Percentiles rank a stretch among this genome's conserved stretches.
phyloP scores from a whole-genome alignment of 35 echinoderm and acorn worm species.

The Anneissia japonica region DNA sequence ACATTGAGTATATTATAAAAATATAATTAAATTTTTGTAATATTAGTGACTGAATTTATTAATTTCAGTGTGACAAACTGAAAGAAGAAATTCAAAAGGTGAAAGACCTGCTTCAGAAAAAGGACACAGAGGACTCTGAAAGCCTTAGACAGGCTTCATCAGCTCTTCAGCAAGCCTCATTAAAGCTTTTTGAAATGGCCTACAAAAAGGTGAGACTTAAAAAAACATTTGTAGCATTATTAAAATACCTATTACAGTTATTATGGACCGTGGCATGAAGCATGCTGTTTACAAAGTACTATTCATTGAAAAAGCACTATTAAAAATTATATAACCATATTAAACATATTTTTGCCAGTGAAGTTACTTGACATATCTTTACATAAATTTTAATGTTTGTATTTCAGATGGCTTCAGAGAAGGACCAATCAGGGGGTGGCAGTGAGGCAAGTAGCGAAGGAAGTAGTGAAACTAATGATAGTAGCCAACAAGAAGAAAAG shows the following conservation, averaged over 20 bases:
- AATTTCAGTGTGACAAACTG: constrained; percentile 58
- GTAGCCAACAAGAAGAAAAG: neutral
- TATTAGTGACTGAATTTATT: neutral
- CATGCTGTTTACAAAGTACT: too few species aligned
- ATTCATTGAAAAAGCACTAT: neutral
- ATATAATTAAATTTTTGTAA: neutral
- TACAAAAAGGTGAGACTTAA: constrained; percentile 95
- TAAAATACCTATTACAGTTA: too few species aligned
- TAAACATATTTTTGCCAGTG: neutral
- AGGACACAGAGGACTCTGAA: constrained; percentile 69
- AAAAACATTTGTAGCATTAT: too few species aligned
- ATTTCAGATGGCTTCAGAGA: constrained; percentile 57
- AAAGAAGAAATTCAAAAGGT: constrained; percentile 86
- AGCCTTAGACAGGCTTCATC: constrained; percentile 70
- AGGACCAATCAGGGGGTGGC: constrained; percentile 25
- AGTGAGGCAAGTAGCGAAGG: neutral
- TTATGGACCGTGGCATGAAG: too few species aligned
- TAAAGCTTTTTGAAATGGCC: constrained; percentile 98
- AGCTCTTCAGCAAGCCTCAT: constrained; percentile 79
- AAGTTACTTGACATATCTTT: neutral
- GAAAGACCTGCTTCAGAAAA: constrained; percentile 63
- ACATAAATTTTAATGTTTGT: neutral
- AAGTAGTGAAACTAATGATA: neutral
- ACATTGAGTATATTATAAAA: neutral
- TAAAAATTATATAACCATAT: neutral